A percentile compares a stretch with the other conserved stretches of the same genome.
Conservation (phyloP, 1,140 invertebrate species). For the Arctopsyche grandis region DNA sequence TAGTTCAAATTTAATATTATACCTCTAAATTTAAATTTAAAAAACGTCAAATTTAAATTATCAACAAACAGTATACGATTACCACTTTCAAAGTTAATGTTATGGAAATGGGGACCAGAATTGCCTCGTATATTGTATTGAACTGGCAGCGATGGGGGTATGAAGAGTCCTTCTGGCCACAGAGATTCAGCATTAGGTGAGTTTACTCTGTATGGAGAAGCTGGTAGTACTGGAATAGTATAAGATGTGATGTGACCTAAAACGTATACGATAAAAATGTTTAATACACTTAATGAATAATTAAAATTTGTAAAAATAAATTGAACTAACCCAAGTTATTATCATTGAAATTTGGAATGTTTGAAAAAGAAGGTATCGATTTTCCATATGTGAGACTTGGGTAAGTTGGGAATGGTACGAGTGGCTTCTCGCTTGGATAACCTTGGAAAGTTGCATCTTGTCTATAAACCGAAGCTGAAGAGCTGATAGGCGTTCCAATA, state of each 20-base stretch:
- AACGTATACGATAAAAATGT: conserved; percentile 53
- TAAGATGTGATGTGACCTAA: conserved; percentile 41
- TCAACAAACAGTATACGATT: no score
- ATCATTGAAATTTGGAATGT: conserved; percentile 28
- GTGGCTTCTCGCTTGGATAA: conserved; percentile 47
- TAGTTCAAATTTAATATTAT: no score
- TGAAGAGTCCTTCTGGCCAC: conserved; percentile 63
- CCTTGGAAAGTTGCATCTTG: conserved; percentile 45
- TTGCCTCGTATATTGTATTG: conserved; percentile 48
- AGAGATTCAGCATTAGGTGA: conserved; percentile 64
- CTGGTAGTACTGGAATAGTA: conserved; percentile 60
- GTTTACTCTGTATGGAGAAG: conserved; percentile 64
- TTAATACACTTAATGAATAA: conserved; percentile 32
- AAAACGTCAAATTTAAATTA: no score
- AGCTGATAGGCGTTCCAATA: background rate
- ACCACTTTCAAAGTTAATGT: background rate
- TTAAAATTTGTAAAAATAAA: background rate
- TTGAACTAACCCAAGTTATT: conserved; percentile 39
- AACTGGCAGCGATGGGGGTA: conserved; percentile 58
- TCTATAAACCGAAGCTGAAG: conserved; percentile 7
- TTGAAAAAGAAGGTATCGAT: conserved; percentile 32
- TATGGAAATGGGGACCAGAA: background rate
- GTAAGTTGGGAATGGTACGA: conserved; percentile 46
- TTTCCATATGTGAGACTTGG: conserved; percentile 35
- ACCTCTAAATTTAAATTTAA: no score